Base-by-base conservation (phyloP, 2,797 vertebrate genomes). In the Sebastes melanostomus region DNA sequence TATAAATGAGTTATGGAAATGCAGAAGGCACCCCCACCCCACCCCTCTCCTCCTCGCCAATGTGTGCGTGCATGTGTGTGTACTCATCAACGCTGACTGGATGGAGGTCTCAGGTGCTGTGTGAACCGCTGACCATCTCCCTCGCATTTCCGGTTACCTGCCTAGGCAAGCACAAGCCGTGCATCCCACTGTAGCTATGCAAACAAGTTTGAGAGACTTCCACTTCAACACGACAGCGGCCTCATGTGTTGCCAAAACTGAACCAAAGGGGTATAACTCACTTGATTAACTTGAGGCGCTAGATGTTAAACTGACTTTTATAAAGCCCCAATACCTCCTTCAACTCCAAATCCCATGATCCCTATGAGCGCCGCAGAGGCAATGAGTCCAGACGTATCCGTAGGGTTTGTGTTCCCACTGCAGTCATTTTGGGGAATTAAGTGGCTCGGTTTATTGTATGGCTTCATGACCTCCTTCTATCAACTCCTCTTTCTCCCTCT, bases 391-490 rank as follows among this genome's bases (percentile, higher is more conserved):
- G 79, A 82, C 63, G 65, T 84, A 84, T 90, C 86, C 10, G 55
- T 29, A 22, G 78, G 79, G 85, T 83, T 85, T 71, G 60, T 85
- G 67, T 82, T 91, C 87, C 86, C 89, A 66, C 65, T 38, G 82
- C 69, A 69, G 84, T 81, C 63, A 80, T 90, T 87, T 84, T 75
- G 71, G 84, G 84, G 68, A 89, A 92, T 86, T 78, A 85, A 88
- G 86, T 86, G 75, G 72, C 79, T 88, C 34, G 75, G 69, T 89
- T 72, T 82, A 88, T 91, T 87, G 82, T 91, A 76, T 72, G 76
- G 67, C 78, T 81, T 81, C 60, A 67, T 87, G 88, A 91, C 88
- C 86, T 92, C 85, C 72, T 80, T 91, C 84, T 86, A 82, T 91
- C 86, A 88, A 56, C 81, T 89, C 67, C 58, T 24, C 54, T 16